Conservation (phyloP, 2,888 invertebrate genomes). For the Drosophila austrosaltans region DNA sequence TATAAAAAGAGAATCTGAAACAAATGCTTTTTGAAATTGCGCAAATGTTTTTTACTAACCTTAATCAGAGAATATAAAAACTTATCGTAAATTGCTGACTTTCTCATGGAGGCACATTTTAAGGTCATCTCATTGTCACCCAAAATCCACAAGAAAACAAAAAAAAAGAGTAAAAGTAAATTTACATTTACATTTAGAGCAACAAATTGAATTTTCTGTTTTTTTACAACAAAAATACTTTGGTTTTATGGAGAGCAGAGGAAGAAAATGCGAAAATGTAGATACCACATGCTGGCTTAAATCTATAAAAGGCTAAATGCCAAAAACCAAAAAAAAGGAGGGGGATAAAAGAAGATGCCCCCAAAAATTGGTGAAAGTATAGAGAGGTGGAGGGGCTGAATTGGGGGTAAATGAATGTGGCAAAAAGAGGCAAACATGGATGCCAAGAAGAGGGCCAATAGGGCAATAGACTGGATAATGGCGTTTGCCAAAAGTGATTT, state of each 20-base stretch:
- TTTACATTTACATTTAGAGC: constrained; percentile 60
- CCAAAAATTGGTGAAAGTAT: neutral
- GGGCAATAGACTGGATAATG: constrained; percentile 63
- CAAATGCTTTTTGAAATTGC: neutral
- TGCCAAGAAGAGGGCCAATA: constrained; percentile 9
- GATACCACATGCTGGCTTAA: constrained; percentile 36
- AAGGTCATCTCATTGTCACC: constrained; percentile 27
- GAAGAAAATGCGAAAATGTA: constrained; percentile 11
- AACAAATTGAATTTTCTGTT: constrained; percentile 61
- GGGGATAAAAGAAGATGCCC: constrained; percentile 17
- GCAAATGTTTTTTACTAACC: neutral
- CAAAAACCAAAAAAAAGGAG: constrained; percentile 7
- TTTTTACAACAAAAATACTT: constrained; percentile 53
- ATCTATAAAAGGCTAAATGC: constrained; percentile 6
- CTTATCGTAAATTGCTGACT: constrained; percentile 3
- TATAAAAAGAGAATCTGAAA: neutral
- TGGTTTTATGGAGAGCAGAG: constrained; percentile 45
- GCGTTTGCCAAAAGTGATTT: constrained; percentile 73
- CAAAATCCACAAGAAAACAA: constrained; percentile 12
- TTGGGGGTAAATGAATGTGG: constrained; percentile 6
- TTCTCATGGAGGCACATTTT: constrained; percentile 31
- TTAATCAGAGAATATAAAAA: neutral
- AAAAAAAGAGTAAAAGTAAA: constrained; percentile 42
- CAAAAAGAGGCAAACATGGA: constrained; percentile 1
- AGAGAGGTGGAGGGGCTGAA: neutral